A percentile compares a stretch with the other conserved stretches of the same genome.
These are phyloP conservation scores for Sitta europaea DNA, from an alignment of 2,113 vertebrate genomes.

Conservation along the genomic window DNA sequence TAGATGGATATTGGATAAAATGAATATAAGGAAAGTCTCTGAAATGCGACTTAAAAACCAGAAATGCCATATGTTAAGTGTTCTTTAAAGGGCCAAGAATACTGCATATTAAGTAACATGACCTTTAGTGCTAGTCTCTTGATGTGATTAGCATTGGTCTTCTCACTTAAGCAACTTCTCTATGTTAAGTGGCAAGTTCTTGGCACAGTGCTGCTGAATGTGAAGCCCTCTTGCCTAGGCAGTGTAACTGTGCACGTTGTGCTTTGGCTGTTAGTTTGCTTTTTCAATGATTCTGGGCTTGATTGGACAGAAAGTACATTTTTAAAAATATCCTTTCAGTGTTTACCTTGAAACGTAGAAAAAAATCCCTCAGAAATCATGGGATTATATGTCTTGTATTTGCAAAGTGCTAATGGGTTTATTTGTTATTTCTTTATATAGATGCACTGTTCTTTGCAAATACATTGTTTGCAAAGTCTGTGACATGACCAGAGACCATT, in stretches of 20 bases:
- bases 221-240: background rate
- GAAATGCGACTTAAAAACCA: background rate
- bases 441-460: background rate
- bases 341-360: background rate
- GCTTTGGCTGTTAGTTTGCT: background rate
- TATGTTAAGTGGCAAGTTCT: conserved; percentile 19
- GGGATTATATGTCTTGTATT: background rate
- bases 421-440: background rate
- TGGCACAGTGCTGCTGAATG: background rate
- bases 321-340: background rate
- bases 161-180: background rate
- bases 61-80: background rate
- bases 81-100: conserved; percentile 1
- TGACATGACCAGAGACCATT: background rate
- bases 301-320: background rate
- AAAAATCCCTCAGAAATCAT: background rate
- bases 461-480: background rate
- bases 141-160: background rate
- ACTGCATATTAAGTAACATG: background rate
- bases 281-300: background rate
- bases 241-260: background rate
- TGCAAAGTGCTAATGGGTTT: background rate
- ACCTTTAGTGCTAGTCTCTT: conserved; percentile 14
- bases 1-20: background rate
- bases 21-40: background rate